Evolutionary conservation across 2,888 invertebrate species (phyloP), one percentile per base, ranked within the genome.

Genomic region (Sesia apiformis): DNA sequence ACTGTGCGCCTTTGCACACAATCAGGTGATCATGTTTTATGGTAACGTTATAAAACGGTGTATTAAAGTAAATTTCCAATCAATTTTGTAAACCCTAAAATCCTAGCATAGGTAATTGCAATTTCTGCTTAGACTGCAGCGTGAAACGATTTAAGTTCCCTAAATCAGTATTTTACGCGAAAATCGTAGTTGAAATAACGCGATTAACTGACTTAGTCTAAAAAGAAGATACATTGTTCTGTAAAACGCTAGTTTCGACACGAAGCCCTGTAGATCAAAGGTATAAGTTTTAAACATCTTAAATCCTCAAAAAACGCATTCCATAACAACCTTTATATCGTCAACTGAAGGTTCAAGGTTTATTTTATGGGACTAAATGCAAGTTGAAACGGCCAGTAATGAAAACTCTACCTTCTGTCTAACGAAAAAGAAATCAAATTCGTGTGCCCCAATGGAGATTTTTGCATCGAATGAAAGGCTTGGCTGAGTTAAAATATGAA

Each of bases 221-320:
- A 81, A 85, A 85, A 81, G 71, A 78, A 82, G 84, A 86, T 69
- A 74, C 80, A 83, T 83, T 78, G 78, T 79, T 73, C 72, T 72
- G 75, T 76, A 75, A 81, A 86, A 86, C 76, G 87, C 72, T 86
- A 83, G 79, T 85, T 87, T 87, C 81, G 83, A 84, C 88, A 87
- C 87, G 86, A 82, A 84, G 72, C 74, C 73, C 76, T 75, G 68
- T 84, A 78, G 66, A 78, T 86, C 81, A 84, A 62, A 62, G 63
- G 69, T 67, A 72, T 71, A 76, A 76, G 65, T 76, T 71, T 65
- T 69, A 74, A 83, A 74, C 69, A 75, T 70, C 70, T 67, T 67
- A 67, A 67, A 69, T 62, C 60, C 62, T 58, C 60, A 58, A 53
- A 67, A 23, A 62, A 50, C 6, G 38, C 50, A 50, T 54, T 58